phyloP scores from a whole-genome alignment of 2,113 vertebrate species.

The Clarias macrocephalus region DNA sequence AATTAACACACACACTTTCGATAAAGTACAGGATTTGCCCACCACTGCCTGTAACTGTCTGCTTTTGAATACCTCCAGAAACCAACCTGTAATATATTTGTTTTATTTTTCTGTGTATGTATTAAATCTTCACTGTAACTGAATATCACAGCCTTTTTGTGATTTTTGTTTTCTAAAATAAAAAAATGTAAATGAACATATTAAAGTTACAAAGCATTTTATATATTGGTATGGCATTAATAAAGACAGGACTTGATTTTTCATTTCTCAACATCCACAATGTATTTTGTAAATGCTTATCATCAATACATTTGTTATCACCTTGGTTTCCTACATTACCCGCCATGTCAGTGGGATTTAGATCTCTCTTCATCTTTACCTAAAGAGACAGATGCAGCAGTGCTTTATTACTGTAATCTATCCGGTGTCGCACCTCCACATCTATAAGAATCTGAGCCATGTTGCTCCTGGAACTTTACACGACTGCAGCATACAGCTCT shows the following conservation, averaged over 20 bases:
- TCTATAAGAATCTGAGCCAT: background rate
- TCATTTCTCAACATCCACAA: too few relatives aligned
- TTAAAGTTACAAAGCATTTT: too few relatives aligned
- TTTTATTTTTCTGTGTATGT: background rate
- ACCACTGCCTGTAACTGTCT: background rate
- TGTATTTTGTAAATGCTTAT: too few relatives aligned
- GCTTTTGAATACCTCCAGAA: background rate
- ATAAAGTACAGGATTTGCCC: too few relatives aligned
- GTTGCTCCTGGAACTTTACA: background rate
- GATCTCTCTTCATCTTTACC: background rate
- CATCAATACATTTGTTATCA: background rate
- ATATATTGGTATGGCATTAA: background rate
- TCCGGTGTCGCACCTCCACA: background rate
- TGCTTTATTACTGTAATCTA: background rate
- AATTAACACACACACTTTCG: too few relatives aligned
- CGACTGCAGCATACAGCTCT: background rate
- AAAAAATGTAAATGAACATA: too few relatives aligned
- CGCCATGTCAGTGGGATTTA: background rate
- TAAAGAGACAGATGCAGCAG: background rate
- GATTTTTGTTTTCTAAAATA: too few relatives aligned
- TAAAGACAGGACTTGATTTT: background rate
- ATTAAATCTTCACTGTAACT: background rate
- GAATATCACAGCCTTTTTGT: too few relatives aligned
- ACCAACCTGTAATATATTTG: background rate
- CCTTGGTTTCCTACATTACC: background rate